These are phyloP conservation scores for Talpa occidentalis DNA, from an alignment of 2,113 vertebrate genomes.

Conservation along the genomic window DNA sequence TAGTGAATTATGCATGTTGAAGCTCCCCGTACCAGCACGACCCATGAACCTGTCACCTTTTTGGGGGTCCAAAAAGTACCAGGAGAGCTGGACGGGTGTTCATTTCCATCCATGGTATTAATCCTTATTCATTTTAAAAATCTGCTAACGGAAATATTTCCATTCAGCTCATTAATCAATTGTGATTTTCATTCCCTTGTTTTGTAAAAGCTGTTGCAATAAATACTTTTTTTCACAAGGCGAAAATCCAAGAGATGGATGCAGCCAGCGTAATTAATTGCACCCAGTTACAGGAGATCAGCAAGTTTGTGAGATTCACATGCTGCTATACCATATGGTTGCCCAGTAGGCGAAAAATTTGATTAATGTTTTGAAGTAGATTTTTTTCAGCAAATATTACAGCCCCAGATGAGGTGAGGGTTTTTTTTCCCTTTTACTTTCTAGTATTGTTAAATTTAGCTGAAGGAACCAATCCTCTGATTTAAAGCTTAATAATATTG, in stretches of 20 bases:
- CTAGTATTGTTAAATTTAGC: constrained; percentile 83
- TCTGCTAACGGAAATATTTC: constrained; percentile 94
- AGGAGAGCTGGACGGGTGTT: constrained; percentile 59
- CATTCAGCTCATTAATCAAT: constrained; percentile 99
- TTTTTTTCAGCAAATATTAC: constrained; percentile 97
- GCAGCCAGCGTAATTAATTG: constrained; percentile 99
- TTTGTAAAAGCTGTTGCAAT: constrained; percentile 96
- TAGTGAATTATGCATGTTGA: constrained; percentile 78
- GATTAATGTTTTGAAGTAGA: constrained; percentile 99
- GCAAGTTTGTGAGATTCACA: constrained; percentile 99
- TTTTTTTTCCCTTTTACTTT: constrained; percentile 83
- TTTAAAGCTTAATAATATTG: constrained; percentile 87
- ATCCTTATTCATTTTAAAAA: constrained; percentile 90
- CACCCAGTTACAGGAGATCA: constrained; percentile 99
- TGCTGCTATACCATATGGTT: constrained; percentile 99
- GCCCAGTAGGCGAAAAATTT: constrained; percentile 99
- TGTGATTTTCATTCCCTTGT: constrained; percentile 95
- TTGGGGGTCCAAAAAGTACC: constrained; percentile 44
- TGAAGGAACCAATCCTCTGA: constrained; percentile 84
- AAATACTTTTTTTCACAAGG: constrained; percentile 95
- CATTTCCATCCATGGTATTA: constrained; percentile 84
- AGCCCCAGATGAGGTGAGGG: constrained; percentile 91
- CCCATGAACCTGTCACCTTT: constrained; percentile 39
- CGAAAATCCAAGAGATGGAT: constrained; percentile 96
- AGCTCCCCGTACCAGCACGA: background rate